These are phyloP conservation scores for Drosophila tropicalis DNA, from an alignment of 1,140 invertebrate species.

Conservation along the genomic window DNA sequence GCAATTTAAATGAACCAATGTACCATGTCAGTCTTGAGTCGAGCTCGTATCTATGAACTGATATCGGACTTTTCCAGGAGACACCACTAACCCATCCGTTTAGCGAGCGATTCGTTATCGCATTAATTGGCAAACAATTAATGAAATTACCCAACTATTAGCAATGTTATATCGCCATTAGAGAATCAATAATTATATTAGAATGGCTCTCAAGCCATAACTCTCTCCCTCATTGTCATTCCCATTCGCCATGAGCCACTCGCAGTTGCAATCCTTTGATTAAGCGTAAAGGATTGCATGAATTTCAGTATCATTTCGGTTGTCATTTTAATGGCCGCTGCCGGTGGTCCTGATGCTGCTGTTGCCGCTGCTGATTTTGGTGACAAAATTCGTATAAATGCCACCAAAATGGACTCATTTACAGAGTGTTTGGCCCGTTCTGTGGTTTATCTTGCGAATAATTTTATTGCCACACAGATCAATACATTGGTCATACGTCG, in stretches of 20 bases:
- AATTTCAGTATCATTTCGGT: conserved; percentile 23
- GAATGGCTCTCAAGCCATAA: background rate
- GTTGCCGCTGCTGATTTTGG: background rate
- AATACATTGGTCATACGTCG: conserved; percentile 53
- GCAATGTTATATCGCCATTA: background rate
- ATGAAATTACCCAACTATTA: conserved; percentile 4
- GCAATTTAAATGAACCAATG: too few relatives aligned
- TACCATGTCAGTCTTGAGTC: too few relatives aligned
- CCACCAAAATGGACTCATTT: conserved; percentile 17
- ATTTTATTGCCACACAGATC: conserved; percentile 48
- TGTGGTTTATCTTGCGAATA: conserved; percentile 29
- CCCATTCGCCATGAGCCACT: background rate
- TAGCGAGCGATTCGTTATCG: conserved; percentile 34
- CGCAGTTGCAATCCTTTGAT: conserved; percentile 4
- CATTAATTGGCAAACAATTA: conserved; percentile 10
- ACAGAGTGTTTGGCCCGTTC: conserved; percentile 35
- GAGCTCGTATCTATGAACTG: too few relatives aligned
- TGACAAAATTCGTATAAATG: background rate
- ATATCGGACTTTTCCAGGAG: too few relatives aligned
- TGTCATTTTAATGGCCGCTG: background rate
- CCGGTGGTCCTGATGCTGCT: background rate
- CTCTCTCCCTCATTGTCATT: too few relatives aligned
- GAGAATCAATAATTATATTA: conserved; percentile 32
- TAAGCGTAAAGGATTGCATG: conserved; percentile 26
- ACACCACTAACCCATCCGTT: background rate